Base-by-base conservation (phyloP, 2,888 invertebrate genomes). In the Mycalesis mineus region DNA sequence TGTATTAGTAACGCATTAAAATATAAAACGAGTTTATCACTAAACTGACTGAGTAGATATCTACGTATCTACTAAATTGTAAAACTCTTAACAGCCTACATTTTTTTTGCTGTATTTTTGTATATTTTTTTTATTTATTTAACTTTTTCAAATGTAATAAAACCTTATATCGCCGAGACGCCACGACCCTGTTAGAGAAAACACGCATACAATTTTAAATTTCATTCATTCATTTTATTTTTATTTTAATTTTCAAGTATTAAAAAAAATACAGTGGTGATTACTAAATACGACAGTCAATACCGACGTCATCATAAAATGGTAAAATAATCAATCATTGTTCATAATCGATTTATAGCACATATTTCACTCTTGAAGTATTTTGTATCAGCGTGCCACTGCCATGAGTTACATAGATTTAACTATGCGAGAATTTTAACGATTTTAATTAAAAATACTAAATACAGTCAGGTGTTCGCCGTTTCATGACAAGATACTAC, bases 61-160 rank as follows among this genome's bases (percentile, higher is more conserved):
- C 63, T 65, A 66, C 63, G 55, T 59, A 63, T 55, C 65, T 66
- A 65, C 64, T 57, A 61, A 65, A 45, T 59, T 57, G 57, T 62
- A 60, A 63, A 64, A 64, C 64, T 61, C 64, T 66, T 66, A 66
- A 65, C 65, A 59, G 63, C 65, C 66, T 65, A 63, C 40, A 61
- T 66, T 66, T 66, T n/a, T 66, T 66, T 66, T 65, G 64, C 66
- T 62, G 62, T 60, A 50, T 64, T 65, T 64, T 52, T 61, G 49
- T 64, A 60, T 62, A 61, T 65, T 51, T 60, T 57, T 58, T 59
- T 62, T 52, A 57, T 60, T 59, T 52, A 55, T 60, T 57, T 57
- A 58, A 60, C 14, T 14, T 33, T 42, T 50, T 55, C 47, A 62
- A 53, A 54, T 61, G 62, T 64, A 62, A 33, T 37, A 62, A 63